A percentile compares a stretch with the other conserved stretches of the same genome.
Conservation (phyloP, 2,888 invertebrate species). For the Eilema sororculum region DNA sequence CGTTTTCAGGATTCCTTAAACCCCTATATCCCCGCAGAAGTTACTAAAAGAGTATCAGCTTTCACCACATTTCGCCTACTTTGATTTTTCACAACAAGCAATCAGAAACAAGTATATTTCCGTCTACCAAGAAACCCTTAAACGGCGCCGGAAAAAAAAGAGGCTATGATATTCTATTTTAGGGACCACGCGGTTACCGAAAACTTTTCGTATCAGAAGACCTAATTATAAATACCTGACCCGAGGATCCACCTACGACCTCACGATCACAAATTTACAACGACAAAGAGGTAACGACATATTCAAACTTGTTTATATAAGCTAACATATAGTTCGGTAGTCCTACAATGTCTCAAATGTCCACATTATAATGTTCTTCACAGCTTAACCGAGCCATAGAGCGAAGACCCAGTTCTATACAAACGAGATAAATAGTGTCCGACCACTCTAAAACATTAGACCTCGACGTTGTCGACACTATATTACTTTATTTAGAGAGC, state of each 20-base stretch:
- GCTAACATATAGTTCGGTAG: conserved; percentile 3
- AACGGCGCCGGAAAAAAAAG: no score
- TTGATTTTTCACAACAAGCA: background rate
- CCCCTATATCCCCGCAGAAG: no score
- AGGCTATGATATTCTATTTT: background rate
- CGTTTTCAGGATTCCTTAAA: no score
- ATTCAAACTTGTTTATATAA: conserved; percentile 24
- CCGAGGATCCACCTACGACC: no score
- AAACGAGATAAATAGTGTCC: conserved; percentile 36
- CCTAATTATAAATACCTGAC: background rate
- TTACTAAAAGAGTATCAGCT: no score
- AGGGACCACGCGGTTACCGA: background rate
- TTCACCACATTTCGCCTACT: background rate
- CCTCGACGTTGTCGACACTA: conserved; percentile 11
- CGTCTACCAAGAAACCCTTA: background rate
- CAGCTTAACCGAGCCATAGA: conserved; percentile 22
- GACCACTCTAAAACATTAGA: conserved; percentile 8
- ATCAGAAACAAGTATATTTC: background rate
- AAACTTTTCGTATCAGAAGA: background rate
- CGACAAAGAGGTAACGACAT: background rate
- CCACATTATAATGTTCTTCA: conserved; percentile 25
- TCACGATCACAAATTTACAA: no score
- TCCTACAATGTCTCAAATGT: conserved; percentile 12
- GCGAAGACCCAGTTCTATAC: conserved; percentile 39
- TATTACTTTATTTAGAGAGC: conserved; percentile 19